Percentiles rank a stretch among this genome's conserved stretches.
Evolutionary conservation across 2,888 invertebrate genomes (phyloP).

Genomic region (Stenolophus ochropezus): DNA sequence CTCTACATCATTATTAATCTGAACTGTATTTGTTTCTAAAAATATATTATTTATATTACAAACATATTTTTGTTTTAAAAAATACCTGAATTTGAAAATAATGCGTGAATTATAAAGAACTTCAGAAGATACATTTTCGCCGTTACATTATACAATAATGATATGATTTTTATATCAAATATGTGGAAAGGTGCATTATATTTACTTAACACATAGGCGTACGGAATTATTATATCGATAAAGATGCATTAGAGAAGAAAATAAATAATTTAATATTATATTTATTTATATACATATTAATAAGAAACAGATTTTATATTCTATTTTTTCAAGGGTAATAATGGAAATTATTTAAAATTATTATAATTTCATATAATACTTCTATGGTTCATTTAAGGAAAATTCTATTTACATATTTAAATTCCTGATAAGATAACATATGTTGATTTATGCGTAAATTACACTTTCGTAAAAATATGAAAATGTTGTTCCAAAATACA

Average conservation of each 20-base stretch:
- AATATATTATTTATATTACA: neutral
- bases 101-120: neutral
- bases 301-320: no score
- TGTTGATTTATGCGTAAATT: neutral
- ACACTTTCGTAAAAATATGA: neutral
- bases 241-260: neutral
- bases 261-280: neutral
- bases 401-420: conserved; percentile 4
- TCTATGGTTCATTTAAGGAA: neutral
- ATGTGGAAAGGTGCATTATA: neutral
- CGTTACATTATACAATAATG: neutral
- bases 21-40: neutral
- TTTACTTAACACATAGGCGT: conserved; percentile 7
- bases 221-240: neutral
- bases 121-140: neutral
- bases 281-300: neutral
- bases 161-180: neutral
- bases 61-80: neutral
- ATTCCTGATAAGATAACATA: conserved; percentile 17
- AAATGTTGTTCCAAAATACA: neutral
- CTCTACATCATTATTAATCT: neutral
- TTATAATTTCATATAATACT: neutral
- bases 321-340: no score
- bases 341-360: no score
- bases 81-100: neutral